phyloP scores from a whole-genome alignment of 1,140 invertebrate species.

The Zaprionus ghesquierei region DNA sequence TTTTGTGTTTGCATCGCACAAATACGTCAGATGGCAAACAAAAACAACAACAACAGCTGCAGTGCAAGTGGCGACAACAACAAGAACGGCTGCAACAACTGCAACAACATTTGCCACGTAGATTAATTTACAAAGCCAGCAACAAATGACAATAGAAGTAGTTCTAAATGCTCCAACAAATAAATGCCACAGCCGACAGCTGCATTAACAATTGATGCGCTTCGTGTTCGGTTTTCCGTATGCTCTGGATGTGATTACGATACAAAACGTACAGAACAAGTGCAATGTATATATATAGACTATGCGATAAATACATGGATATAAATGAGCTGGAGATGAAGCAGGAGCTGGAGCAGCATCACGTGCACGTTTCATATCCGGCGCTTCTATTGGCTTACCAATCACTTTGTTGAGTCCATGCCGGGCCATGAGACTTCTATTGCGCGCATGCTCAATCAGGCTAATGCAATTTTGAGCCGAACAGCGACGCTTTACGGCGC shows the following conservation, averaged over 20 bases:
- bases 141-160: constrained; percentile 13
- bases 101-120: constrained; percentile 8
- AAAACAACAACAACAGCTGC: constrained; percentile 14
- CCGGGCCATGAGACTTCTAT: constrained; percentile 73
- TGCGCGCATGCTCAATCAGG: constrained; percentile 76
- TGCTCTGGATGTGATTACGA: constrained; percentile 2
- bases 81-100: neutral
- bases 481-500: constrained; percentile 77
- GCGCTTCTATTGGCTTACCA: constrained; percentile 60
- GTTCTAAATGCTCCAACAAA: constrained; percentile 16
- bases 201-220: constrained; percentile 41
- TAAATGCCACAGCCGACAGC: constrained; percentile 38
- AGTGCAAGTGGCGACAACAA: neutral
- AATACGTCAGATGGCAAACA: constrained; percentile 51
- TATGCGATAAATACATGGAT: neutral
- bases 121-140: constrained; percentile 24
- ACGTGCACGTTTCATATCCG: constrained; percentile 52
- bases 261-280: constrained; percentile 1
- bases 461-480: constrained; percentile 81
- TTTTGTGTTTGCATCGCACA: constrained; percentile 8
- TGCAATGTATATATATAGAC: neutral
- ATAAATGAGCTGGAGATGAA: neutral
- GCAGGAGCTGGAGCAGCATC: constrained; percentile 4
- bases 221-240: neutral
- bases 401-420: constrained; percentile 74